Base-by-base conservation (phyloP, 2,113 vertebrate genomes). In the Opisthocomus hoazin region DNA sequence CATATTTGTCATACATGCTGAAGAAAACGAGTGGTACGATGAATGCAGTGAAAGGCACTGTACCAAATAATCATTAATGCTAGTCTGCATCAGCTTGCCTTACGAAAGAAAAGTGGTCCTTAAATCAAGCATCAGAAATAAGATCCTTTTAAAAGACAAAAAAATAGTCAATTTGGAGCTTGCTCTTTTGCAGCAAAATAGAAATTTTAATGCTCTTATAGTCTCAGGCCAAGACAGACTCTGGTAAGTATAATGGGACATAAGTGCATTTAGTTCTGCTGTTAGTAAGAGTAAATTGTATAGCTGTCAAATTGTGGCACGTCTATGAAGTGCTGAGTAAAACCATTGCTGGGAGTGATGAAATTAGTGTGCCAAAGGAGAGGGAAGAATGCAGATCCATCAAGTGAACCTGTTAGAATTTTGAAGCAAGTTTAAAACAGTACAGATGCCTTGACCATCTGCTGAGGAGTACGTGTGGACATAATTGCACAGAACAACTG, bases 391-490 rank as follows among this genome's bases (percentile, higher is more conserved):
- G 61, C 73, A 76, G 64, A 90, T 90, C 81, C 75, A 91, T 76
- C 93, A 88, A 22, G 60, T 64, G 84, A 95, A 88, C 76, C 85
- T 94, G 81, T 41, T 82, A 60, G 65, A 77, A 82, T 77, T 86
- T n/a, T 26, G 89, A 80, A 86, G 84, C 84, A 70, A 50, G 18
- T 75, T 87, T 80, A 69, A 94, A 89, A 54, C 73, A 71, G 87
- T 71, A 9, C 82, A 94, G 89, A 64, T 74, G 83, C 82, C 54
- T 45, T 87, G 91, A 32, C 83, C 87, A 94, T 80, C 89, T 94
- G 84, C 92, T 92, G 48, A 84, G 85, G 39, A 60, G 29, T 37
- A 17, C 51, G 87, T 36, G 36, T 46, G 73, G 74, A 37, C 19
- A 10, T 68, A 83, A 93, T 39, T 75, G 71, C 69, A 53, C 58